These are phyloP conservation scores for Parnassius orleans DNA, from an alignment of 2,888 invertebrate genomes.

Conservation along the genomic window DNA sequence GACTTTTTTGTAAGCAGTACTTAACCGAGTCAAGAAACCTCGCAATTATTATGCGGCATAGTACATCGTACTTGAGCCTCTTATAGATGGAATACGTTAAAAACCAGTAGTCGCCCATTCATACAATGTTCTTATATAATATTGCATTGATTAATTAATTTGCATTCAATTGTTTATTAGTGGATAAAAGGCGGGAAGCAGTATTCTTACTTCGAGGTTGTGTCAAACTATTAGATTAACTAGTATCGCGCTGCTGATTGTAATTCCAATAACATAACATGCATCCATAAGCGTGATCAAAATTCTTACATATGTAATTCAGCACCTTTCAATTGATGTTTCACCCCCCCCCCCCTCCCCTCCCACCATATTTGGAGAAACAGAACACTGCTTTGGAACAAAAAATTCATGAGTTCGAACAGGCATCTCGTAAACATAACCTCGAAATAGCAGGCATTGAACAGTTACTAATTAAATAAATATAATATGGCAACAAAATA, in stretches of 20 bases:
- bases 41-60: constrained; percentile 15
- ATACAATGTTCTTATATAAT: constrained; percentile 29
- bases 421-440: no score
- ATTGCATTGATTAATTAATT: constrained; percentile 38
- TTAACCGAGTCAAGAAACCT: constrained; percentile 6
- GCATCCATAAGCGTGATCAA: no score
- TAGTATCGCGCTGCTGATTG: background rate
- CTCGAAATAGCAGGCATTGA: no score
- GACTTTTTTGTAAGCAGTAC: constrained; percentile 12
- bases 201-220: background rate
- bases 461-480: no score
- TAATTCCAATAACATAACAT: background rate
- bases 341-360: no score
- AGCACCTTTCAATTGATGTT: no score
- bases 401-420: no score
- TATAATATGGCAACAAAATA: no score
- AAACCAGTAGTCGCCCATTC: constrained; percentile 29
- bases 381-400: no score
- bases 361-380: no score
- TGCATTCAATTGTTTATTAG: constrained; percentile 37
- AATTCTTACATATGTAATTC: no score
- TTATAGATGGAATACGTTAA: constrained; percentile 14
- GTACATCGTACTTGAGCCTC: constrained; percentile 14
- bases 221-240: constrained; percentile 18
- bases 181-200: constrained; percentile 17